These are phyloP conservation scores for Lycaon pictus DNA, from an alignment of 2,113 vertebrate genomes.

Conservation along the genomic window DNA sequence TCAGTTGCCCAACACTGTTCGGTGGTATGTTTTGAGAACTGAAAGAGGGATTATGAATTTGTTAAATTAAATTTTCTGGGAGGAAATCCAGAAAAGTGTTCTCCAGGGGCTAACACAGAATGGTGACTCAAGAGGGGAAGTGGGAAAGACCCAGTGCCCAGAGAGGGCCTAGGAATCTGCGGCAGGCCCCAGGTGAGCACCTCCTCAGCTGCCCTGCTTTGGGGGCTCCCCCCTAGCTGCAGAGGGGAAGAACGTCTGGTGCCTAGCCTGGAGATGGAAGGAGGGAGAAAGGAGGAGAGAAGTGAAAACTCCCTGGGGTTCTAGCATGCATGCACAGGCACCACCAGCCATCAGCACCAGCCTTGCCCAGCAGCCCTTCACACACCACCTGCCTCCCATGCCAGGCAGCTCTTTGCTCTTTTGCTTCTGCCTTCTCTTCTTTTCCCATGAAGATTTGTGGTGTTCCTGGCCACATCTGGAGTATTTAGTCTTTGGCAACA, in stretches of 20 bases:
- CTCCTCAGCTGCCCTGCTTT: neutral
- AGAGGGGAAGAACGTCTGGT: neutral
- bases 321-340: too few species aligned
- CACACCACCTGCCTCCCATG: rapidly evolving
- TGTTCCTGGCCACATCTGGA: neutral
- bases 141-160: neutral
- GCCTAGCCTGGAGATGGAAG: neutral
- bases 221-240: neutral
- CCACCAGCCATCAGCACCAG: neutral
- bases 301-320: neutral
- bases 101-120: neutral
- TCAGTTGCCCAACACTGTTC: constrained; percentile 74
- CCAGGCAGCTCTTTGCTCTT: neutral
- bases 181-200: neutral
- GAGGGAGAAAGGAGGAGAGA: neutral
- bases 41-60: constrained; percentile 64
- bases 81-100: neutral
- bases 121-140: neutral
- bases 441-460: neutral
- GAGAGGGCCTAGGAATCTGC: neutral
- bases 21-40: constrained; percentile 63
- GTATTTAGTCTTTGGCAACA: neutral
- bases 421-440: neutral
- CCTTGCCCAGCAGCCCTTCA: too few species aligned
- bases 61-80: constrained; percentile 48